Percentiles rank a stretch among this genome's conserved stretches.
These are phyloP conservation scores for Zosterops borbonicus DNA, from an alignment of 2,113 vertebrate species.

Conservation along the genomic window DNA sequence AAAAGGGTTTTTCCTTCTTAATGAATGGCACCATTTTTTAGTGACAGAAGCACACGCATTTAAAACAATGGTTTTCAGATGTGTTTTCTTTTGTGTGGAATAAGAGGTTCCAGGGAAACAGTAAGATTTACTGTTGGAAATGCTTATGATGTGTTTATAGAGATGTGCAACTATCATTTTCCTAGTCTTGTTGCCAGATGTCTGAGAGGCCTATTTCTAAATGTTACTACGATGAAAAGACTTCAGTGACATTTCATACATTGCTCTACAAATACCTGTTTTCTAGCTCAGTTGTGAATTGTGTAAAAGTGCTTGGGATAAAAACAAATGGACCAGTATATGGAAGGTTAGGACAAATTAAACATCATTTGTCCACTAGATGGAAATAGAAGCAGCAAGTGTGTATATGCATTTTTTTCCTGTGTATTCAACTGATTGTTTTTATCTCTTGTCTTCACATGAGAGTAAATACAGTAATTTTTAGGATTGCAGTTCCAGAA, in stretches of 20 bases:
- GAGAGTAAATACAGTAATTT: neutral
- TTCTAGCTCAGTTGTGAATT: neutral
- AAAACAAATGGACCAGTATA: neutral
- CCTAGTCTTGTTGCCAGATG: neutral
- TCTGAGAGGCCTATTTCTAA: neutral
- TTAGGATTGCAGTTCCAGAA: neutral
- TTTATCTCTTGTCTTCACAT: neutral
- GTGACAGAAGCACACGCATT: neutral
- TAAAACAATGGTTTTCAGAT: neutral
- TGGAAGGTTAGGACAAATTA: neutral
- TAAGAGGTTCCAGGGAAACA: neutral
- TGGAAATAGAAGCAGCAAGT: constrained; percentile 1
- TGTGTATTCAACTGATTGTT: neutral
- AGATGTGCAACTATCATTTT: neutral
- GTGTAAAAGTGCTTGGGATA: neutral
- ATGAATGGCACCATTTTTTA: neutral
- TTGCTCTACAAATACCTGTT: neutral
- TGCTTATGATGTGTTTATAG: neutral
- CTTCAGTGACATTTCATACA: neutral
- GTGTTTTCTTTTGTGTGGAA: neutral
- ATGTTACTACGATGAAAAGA: neutral
- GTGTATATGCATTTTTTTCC: neutral
- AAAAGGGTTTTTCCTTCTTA: neutral
- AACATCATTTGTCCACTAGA: neutral
- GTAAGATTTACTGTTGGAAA: neutral